These are phyloP conservation scores for Oreochromis niloticus DNA, from an alignment of 2,113 vertebrate species.

Conservation along the genomic window DNA sequence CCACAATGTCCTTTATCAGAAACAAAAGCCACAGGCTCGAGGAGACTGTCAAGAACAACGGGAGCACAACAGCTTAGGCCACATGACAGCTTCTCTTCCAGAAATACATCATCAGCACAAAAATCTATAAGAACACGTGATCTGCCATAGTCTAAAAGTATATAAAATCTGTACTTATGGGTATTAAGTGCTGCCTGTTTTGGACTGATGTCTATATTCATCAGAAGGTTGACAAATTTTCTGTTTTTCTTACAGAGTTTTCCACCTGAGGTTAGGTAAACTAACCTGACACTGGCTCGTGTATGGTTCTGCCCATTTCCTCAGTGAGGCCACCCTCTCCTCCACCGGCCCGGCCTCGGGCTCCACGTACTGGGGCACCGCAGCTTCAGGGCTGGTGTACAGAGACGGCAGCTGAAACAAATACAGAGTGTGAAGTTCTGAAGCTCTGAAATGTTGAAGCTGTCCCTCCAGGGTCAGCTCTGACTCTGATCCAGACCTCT, in stretches of 20 bases:
- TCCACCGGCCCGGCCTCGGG: conserved; percentile 74
- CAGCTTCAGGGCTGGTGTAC: conserved; percentile 76
- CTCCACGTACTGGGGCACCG: conserved; percentile 70
- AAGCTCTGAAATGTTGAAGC: rapidly evolving
- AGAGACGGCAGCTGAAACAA: conserved; percentile 81
- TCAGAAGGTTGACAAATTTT: not conserved
- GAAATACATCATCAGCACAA: not conserved
- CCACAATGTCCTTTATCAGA: not conserved
- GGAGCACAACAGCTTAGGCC: not conserved
- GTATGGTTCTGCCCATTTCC: conserved; percentile 78
- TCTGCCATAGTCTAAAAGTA: not conserved
- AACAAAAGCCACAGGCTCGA: not conserved
- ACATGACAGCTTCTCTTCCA: not conserved
- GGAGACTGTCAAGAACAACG: rapidly evolving
- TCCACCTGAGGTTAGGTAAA: not conserved
- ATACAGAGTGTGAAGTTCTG: not conserved
- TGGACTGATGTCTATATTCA: not conserved
- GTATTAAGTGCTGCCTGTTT: not conserved
- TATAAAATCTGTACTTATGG: rapidly evolving
- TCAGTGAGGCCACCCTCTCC: conserved; percentile 74
- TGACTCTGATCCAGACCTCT: rapidly evolving
- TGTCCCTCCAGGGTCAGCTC: not conserved
- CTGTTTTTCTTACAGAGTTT: not conserved
- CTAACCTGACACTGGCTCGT: conserved; percentile 81
- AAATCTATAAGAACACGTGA: not conserved